phyloP scores from a whole-genome alignment of 2,113 vertebrate species.

The Odontophorus gujanensis region DNA sequence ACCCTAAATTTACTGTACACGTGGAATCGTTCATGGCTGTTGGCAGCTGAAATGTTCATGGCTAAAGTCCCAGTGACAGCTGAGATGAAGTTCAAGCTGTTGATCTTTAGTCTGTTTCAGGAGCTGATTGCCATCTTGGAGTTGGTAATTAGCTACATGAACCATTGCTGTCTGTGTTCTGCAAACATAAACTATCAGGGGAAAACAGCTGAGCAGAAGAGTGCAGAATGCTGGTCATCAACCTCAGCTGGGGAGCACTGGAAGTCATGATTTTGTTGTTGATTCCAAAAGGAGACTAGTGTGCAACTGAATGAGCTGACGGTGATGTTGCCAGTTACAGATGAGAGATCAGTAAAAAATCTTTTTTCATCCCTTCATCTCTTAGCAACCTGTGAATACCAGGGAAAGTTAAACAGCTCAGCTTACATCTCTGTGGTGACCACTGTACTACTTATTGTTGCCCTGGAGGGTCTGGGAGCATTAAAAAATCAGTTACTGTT shows the following conservation, averaged over 20 bases:
- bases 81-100: conserved; percentile 20
- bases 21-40: conserved; percentile 16
- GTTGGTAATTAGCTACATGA: not conserved
- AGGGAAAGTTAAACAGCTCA: not conserved
- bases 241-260: not conserved
- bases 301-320: not conserved
- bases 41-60: not conserved
- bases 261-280: not conserved
- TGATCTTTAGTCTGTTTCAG: not conserved
- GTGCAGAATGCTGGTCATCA: not conserved
- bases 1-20: conserved; percentile 1
- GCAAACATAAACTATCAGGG: not conserved
- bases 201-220: not conserved
- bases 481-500: not conserved
- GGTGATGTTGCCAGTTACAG: not conserved
- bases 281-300: not conserved
- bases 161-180: not conserved
- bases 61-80: conserved; percentile 43
- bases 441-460: not conserved
- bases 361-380: not conserved
- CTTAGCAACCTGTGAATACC: not conserved
- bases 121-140: not conserved
- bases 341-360: not conserved
- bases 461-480: not conserved
- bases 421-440: not conserved